Percentiles rank a stretch among this genome's conserved stretches.
phyloP scores from a whole-genome alignment of 1,140 invertebrate genomes.

The Chironomus tepperi region DNA sequence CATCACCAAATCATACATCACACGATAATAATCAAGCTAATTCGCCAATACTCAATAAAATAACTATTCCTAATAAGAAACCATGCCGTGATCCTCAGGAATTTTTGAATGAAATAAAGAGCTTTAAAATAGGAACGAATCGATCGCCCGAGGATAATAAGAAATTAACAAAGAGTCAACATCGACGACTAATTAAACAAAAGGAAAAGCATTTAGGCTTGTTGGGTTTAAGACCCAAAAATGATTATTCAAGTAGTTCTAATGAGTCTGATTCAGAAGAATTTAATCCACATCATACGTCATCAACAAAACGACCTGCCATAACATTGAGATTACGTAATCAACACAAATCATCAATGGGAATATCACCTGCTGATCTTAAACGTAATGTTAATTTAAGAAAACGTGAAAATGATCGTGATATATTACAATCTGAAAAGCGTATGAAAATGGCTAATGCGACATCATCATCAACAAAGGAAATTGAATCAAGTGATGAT shows the following conservation, averaged over 20 bases:
- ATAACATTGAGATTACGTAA: conserved; percentile 34
- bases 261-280: conserved; percentile 37
- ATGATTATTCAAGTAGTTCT: conserved; percentile 34
- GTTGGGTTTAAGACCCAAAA: conserved; percentile 40
- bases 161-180: conserved; percentile 38
- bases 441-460: not conserved
- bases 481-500: conserved; percentile 13
- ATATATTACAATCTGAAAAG: not conserved
- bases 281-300: conserved; percentile 34
- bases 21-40: not conserved
- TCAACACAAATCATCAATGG: not conserved
- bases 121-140: conserved; percentile 32
- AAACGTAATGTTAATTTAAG: conserved; percentile 14
- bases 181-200: conserved; percentile 40
- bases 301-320: conserved; percentile 34
- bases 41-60: not conserved
- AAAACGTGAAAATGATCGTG: not conserved
- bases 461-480: not conserved
- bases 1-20: conserved; percentile 2
- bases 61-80: conserved; percentile 16
- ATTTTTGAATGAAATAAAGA: conserved; percentile 37
- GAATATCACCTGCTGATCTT: not conserved
- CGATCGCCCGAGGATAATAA: conserved; percentile 36
- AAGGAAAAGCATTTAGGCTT: conserved; percentile 49
- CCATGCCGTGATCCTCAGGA: conserved; percentile 35